Conservation (phyloP, 2,797 vertebrate species). For the Takifugu rubripes region DNA sequence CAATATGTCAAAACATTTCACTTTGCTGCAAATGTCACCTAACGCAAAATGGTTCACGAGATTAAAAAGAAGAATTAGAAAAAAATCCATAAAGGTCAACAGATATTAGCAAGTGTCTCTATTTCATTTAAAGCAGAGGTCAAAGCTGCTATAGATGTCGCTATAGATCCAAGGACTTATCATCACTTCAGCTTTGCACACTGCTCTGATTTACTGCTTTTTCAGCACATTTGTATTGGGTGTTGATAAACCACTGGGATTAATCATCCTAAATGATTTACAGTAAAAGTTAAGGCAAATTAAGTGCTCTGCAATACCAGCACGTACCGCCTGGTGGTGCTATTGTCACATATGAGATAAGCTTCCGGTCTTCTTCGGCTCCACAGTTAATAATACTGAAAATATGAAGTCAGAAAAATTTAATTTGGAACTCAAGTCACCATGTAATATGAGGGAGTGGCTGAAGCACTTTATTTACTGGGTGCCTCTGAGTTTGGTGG, state of each 20-base stretch:
- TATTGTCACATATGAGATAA: constrained; percentile 1
- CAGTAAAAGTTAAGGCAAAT: not conserved
- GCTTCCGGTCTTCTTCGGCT: too few relatives aligned
- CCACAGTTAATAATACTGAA: too few relatives aligned
- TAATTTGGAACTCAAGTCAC: too few relatives aligned
- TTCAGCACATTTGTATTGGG: too few relatives aligned
- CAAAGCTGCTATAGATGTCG: constrained; percentile 16
- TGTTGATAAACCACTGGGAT: too few relatives aligned
- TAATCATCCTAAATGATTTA: too few relatives aligned
- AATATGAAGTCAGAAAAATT: too few relatives aligned
- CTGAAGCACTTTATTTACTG: too few relatives aligned
- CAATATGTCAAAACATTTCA: not conserved
- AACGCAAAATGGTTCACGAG: not conserved
- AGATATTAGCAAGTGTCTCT: not conserved
- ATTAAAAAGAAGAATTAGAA: not conserved
- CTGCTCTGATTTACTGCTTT: too few relatives aligned
- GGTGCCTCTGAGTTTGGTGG: too few relatives aligned
- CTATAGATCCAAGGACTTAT: not conserved
- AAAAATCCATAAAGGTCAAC: not conserved
- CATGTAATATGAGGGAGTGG: too few relatives aligned
- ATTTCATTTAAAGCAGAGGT: constrained; percentile 22
- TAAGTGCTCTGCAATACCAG: constrained; percentile 4
- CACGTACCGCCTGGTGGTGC: constrained; percentile 36
- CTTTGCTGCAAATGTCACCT: constrained; percentile 8
- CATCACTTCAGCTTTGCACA: not conserved